A percentile compares a stretch with the other conserved stretches of the same genome.
phyloP scores from a whole-genome alignment of 2,888 invertebrate genomes.

The Spodoptera exigua region DNA sequence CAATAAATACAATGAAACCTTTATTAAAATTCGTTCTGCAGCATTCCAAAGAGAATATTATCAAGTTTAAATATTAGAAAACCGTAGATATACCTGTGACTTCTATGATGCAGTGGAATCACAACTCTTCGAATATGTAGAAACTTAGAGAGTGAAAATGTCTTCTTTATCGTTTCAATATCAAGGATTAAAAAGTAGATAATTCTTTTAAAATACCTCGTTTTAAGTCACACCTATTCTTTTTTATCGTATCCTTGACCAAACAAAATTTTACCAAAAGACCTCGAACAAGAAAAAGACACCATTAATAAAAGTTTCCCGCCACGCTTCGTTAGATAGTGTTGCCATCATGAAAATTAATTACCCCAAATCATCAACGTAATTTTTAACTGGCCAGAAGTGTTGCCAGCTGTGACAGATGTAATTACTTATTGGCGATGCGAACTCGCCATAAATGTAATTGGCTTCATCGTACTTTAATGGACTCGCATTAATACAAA shows the following conservation, averaged over 20 bases:
- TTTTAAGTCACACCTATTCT: conserved; percentile 16
- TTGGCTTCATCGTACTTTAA: conserved; percentile 60
- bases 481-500: conserved; percentile 57
- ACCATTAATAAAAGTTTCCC: conserved; percentile 41
- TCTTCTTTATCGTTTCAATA: conserved; percentile 46
- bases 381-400: conserved; percentile 48
- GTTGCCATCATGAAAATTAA: conserved; percentile 49
- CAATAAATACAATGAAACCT: conserved; percentile 8
- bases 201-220: conserved; percentile 24
- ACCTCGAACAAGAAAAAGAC: conserved; percentile 32
- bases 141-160: conserved; percentile 33
- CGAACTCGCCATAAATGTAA: conserved; percentile 57
- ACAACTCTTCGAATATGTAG: conserved; percentile 33
- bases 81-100: not conserved
- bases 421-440: conserved; percentile 63
- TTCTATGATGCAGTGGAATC: conserved; percentile 27
- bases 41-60: conserved; percentile 22
- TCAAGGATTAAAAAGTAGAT: conserved; percentile 22
- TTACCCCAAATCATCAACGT: conserved; percentile 51
- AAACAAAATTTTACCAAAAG: conserved; percentile 24
- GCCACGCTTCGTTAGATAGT: conserved; percentile 44
- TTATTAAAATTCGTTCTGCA: conserved; percentile 22
- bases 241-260: conserved; percentile 4
- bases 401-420: conserved; percentile 59
- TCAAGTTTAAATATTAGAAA: conserved; percentile 13